Conservation (phyloP, 2,113 vertebrate genomes). For the Ceuthmochares aereus region DNA sequence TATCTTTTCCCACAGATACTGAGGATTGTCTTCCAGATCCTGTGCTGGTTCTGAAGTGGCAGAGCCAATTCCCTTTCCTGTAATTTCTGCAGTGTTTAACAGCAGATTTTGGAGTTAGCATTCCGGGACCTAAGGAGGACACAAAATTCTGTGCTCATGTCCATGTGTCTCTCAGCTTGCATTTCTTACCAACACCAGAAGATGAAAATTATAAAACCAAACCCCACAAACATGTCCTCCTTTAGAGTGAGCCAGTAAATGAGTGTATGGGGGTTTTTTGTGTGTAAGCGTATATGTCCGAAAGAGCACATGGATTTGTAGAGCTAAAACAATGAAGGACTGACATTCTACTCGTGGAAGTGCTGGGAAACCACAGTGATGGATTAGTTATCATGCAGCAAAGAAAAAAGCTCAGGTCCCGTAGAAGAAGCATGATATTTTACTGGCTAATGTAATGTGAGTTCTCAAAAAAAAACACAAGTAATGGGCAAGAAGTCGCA, state of each 20-base stretch:
- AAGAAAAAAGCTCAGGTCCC: background rate
- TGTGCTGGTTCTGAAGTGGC: background rate
- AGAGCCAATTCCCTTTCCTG: background rate
- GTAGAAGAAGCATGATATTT: background rate
- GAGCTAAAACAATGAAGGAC: background rate
- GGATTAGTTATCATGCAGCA: background rate
- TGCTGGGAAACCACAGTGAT: background rate
- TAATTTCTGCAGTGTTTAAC: background rate
- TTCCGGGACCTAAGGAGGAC: background rate
- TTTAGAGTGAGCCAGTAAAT: background rate
- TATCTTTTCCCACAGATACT: constrained; percentile 4
- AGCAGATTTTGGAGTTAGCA: background rate
- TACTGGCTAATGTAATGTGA: background rate
- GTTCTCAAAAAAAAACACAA: background rate
- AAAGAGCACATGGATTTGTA: background rate
- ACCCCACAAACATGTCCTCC: background rate
- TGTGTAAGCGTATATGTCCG: rapidly evolving
- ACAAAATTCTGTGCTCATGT: background rate
- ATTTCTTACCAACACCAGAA: background rate
- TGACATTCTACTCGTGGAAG: background rate
- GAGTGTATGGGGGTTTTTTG: rapidly evolving
- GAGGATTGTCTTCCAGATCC: background rate
- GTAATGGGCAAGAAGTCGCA: background rate
- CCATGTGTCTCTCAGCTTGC: rapidly evolving
- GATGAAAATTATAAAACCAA: background rate